phyloP scores from a whole-genome alignment of 1,140 invertebrate genomes.

The Eumeta japonica region DNA sequence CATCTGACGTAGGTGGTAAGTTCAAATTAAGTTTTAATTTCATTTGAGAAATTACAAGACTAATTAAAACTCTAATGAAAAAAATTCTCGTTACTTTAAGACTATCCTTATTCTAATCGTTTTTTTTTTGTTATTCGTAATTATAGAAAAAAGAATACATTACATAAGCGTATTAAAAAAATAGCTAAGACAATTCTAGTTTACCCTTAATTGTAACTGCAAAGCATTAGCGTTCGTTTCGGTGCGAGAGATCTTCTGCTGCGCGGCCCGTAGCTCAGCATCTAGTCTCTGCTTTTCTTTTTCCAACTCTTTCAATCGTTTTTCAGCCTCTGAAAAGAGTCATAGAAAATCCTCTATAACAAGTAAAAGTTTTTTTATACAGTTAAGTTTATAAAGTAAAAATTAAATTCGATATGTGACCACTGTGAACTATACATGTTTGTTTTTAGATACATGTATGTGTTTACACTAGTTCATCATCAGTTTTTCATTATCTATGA shows the following conservation, averaged over 20 bases:
- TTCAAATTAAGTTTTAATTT: too few species aligned
- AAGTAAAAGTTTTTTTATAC: background rate
- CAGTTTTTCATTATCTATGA: too few species aligned
- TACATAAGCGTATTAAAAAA: background rate
- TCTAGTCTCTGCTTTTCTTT: constrained; percentile 67
- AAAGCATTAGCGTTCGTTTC: constrained; percentile 67
- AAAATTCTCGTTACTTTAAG: too few species aligned
- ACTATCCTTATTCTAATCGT: too few species aligned
- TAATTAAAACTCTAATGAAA: too few species aligned
- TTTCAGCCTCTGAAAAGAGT: constrained; percentile 68
- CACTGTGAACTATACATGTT: background rate
- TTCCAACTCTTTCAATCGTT: constrained; percentile 66
- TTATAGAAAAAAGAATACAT: background rate
- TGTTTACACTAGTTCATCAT: background rate
- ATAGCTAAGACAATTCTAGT: constrained; percentile 2
- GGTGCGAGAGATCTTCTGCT: constrained; percentile 65
- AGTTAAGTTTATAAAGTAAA: background rate
- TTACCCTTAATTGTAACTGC: constrained; percentile 62
- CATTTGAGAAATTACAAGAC: too few species aligned
- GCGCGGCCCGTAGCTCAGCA: constrained; percentile 64
- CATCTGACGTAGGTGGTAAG: too few species aligned
- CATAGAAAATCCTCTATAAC: too few species aligned
- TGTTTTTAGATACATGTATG: background rate
- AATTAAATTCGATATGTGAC: background rate
- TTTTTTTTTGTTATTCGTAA: too few species aligned